Conservation (phyloP, 2,888 invertebrate genomes). For the Idaea straminata region DNA sequence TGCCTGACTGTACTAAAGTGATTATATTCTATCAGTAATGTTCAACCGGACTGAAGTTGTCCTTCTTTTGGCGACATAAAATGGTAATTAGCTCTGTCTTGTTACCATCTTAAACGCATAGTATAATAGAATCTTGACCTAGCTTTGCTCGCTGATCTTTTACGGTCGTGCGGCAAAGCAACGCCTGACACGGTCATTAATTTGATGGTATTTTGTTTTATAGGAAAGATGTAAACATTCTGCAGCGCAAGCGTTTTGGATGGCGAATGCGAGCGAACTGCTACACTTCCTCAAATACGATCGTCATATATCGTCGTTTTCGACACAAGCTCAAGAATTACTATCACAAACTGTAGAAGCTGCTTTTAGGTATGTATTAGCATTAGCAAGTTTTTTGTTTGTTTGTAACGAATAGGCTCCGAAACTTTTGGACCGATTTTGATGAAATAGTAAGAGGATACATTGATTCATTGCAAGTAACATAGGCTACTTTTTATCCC, state of each 20-base stretch:
- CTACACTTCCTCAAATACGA: slow-evolving; percentile 98
- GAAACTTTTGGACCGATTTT: too few relatives aligned
- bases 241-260: slow-evolving; percentile 95
- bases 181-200: not conserved
- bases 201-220: slow-evolving; percentile 30
- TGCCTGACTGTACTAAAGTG: too few relatives aligned
- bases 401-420: too few relatives aligned
- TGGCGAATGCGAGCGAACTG: slow-evolving; percentile 98
- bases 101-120: not conserved
- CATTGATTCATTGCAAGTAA: too few relatives aligned
- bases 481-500: too few relatives aligned
- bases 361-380: slow-evolving; percentile 85
- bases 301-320: slow-evolving; percentile 94
- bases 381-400: not conserved
- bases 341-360: slow-evolving; percentile 96
- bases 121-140: too few relatives aligned
- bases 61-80: too few relatives aligned
- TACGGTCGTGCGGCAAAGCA: slow-evolving; percentile 91
- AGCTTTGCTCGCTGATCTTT: slow-evolving; percentile 84
- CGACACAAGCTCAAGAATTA: slow-evolving; percentile 95
- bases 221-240: slow-evolving; percentile 92
- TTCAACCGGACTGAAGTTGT: too few relatives aligned
- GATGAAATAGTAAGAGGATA: too few relatives aligned
- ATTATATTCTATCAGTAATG: too few relatives aligned
- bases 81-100: too few relatives aligned